Evolutionary conservation across 2,888 invertebrate genomes (phyloP).

Genomic region (Dioctria linearis): DNA sequence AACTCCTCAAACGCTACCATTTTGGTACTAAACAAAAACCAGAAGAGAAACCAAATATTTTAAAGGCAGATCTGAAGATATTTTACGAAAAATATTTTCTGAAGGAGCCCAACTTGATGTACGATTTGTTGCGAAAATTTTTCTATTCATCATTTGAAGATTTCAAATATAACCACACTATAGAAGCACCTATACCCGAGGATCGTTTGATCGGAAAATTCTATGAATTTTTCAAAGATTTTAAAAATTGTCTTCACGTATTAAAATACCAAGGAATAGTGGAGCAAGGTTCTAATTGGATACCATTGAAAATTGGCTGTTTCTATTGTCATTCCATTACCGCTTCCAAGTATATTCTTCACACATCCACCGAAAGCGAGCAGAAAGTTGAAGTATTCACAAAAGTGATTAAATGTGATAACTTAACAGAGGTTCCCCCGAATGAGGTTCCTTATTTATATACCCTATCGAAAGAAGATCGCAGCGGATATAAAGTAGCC

Average conservation of each 20-base stretch:
- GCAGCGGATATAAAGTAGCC: slow-evolving; percentile 33
- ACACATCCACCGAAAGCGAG: background rate
- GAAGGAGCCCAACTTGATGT: slow-evolving; percentile 4
- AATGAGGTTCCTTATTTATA: background rate
- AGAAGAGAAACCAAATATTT: background rate
- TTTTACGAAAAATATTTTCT: slow-evolving; percentile 28
- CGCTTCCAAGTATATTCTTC: slow-evolving; percentile 13
- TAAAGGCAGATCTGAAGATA: background rate
- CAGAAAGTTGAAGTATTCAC: background rate
- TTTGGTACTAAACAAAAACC: background rate
- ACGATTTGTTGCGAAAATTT: slow-evolving; percentile 18
- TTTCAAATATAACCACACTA: background rate
- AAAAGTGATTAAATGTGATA: slow-evolving; percentile 11
- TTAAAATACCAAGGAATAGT: background rate
- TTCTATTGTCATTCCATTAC: slow-evolving; percentile 37
- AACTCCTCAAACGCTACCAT: background rate
- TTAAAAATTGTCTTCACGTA: slow-evolving; percentile 2
- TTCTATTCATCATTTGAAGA: slow-evolving; percentile 5
- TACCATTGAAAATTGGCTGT: slow-evolving; percentile 33
- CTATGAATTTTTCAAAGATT: slow-evolving; percentile 46
- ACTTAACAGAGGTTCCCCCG: slow-evolving; percentile 4
- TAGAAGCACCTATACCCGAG: background rate
- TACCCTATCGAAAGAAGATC: background rate
- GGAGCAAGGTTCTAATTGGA: background rate
- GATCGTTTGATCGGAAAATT: slow-evolving; percentile 4